Evolutionary conservation across 2,797 vertebrate genomes (phyloP).

Genomic region (Ficedula albicollis): DNA sequence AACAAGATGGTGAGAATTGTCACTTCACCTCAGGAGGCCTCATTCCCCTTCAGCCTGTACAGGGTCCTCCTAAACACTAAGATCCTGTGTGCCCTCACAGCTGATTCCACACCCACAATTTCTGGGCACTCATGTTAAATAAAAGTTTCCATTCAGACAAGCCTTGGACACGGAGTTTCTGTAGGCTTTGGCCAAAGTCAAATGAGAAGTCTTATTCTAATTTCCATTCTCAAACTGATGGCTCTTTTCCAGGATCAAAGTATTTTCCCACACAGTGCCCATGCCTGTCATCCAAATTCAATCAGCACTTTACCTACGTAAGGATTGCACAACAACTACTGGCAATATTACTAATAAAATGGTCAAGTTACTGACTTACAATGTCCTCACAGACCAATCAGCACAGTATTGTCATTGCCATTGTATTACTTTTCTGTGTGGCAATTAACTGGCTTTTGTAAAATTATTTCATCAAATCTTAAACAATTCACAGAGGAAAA

Average conservation of each 20-base stretch:
- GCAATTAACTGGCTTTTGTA: not conserved
- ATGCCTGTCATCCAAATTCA: conserved; percentile 25
- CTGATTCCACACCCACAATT: not conserved
- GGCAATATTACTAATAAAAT: not conserved
- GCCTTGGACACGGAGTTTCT: not conserved
- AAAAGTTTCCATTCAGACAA: not conserved
- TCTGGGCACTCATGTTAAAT: not conserved
- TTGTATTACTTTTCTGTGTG: not conserved
- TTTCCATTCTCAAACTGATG: not conserved
- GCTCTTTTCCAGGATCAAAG: conserved; percentile 16
- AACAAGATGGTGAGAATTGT: not conserved
- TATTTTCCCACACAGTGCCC: conserved; percentile 21
- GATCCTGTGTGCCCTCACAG: not conserved
- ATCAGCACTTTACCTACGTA: not conserved
- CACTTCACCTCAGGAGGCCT: not conserved
- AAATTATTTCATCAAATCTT: not conserved
- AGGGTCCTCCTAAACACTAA: not conserved
- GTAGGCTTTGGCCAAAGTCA: not conserved
- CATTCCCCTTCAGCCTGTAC: not conserved
- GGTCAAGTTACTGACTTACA: not conserved
- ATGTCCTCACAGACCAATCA: not conserved
- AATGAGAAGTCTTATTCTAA: not conserved
- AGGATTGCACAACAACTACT: not conserved
- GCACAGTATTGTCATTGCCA: not conserved
- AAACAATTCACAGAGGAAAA: not conserved